Evolutionary conservation across 1,140 invertebrate species (phyloP).

Genomic region (Drosophila pallidifrons): DNA sequence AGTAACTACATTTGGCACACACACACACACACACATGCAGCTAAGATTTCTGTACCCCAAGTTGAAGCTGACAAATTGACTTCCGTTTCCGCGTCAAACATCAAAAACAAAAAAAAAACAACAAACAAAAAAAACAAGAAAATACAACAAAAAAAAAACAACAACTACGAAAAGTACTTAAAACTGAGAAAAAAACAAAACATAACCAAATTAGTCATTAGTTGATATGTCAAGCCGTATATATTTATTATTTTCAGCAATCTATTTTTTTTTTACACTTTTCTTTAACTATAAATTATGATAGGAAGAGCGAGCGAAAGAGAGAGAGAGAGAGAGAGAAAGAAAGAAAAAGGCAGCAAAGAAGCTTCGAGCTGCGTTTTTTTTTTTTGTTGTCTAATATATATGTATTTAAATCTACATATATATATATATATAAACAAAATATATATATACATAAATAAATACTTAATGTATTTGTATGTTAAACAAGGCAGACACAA

Average conservation of each 20-base stretch:
- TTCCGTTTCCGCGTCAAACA: constrained; percentile 76
- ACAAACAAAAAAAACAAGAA: constrained; percentile 27
- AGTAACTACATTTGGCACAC: constrained; percentile 57
- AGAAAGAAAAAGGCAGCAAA: neutral
- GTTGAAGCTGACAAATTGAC: constrained; percentile 81
- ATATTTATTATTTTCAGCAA: constrained; percentile 40
- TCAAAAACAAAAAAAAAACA: constrained; percentile 33
- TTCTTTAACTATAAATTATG: constrained; percentile 60
- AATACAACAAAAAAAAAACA: constrained; percentile 59
- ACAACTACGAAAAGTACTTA: constrained; percentile 35
- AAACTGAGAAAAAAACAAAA: constrained; percentile 63
- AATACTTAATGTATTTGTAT: constrained; percentile 42
- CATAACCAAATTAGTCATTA: constrained; percentile 84
- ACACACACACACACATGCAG: constrained; percentile 22
- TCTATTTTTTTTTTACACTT: constrained; percentile 22
- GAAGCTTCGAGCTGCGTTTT: neutral
- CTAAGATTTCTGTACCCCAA: constrained; percentile 52
- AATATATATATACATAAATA: constrained; percentile 18
- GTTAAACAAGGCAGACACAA: constrained; percentile 10
- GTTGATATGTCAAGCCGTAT: constrained; percentile 72
- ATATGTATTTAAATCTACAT: constrained; percentile 5
- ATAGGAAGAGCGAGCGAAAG: constrained; percentile 6
- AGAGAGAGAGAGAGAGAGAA: constrained; percentile 21
- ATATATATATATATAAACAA: constrained; percentile 11
- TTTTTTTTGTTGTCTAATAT: constrained; percentile 27